Evolutionary conservation across 2,797 vertebrate species (phyloP).

Genomic region (Sebastes ruberrimus): DNA sequence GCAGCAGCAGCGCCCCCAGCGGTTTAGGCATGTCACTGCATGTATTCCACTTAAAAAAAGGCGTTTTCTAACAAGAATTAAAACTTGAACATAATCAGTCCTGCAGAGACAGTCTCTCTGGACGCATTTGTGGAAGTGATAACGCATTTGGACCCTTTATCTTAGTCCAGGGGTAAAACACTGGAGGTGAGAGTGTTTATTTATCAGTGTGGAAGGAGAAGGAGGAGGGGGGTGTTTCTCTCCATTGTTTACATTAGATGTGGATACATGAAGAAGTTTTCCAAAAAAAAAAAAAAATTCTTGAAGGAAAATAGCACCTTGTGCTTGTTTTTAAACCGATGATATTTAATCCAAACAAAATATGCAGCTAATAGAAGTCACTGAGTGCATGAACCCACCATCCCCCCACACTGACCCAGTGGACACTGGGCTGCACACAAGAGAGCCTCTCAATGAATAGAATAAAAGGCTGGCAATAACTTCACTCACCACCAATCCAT

Average conservation of each 20-base stretch:
- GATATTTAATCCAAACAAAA: neutral
- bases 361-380: neutral
- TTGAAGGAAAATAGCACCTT: neutral
- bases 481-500: slow-evolving; percentile 89
- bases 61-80: neutral
- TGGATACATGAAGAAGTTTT: neutral
- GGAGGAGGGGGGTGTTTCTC: no score
- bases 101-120: neutral
- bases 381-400: neutral
- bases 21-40: neutral
- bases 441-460: no score
- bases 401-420: neutral
- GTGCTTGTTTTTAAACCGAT: neutral
- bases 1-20: slow-evolving; percentile 17
- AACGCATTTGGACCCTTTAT: neutral
- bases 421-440: neutral
- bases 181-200: neutral
- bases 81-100: neutral
- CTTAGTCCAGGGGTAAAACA: neutral
- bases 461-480: neutral
- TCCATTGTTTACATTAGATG: slow-evolving; percentile 27
- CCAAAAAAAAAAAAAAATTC: neutral
- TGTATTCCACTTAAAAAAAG: neutral
- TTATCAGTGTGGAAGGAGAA: neutral
- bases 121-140: fast-evolving